These are phyloP conservation scores for Halcyon leucocephala DNA, from an alignment of 2,797 vertebrate species.

Conservation along the genomic window DNA sequence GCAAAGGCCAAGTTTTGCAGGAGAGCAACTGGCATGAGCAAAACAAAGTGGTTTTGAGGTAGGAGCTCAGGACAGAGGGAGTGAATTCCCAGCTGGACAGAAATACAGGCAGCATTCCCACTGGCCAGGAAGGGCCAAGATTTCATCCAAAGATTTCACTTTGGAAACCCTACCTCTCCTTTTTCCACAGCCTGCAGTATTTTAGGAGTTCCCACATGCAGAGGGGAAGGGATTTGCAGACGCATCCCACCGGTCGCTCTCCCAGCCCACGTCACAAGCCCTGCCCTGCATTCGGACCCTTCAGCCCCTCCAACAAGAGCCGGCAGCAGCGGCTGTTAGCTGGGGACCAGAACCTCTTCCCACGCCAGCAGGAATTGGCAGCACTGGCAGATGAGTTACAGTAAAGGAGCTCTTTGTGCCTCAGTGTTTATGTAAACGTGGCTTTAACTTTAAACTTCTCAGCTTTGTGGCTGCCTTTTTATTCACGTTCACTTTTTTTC, in stretches of 20 bases:
- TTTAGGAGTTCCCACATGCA: not conserved
- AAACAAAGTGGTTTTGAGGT: not conserved
- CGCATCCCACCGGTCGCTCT: not conserved
- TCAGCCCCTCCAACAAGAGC: not conserved
- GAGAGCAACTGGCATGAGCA: not conserved
- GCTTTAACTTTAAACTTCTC: conserved; percentile 2
- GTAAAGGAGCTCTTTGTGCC: not conserved
- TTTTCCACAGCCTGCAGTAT: not conserved
- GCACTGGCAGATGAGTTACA: fast-evolving
- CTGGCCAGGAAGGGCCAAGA: not conserved
- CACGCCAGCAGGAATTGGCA: fast-evolving
- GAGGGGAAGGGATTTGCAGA: not conserved
- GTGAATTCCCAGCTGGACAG: not conserved
- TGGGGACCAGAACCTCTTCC: not conserved
- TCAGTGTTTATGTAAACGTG: not conserved
- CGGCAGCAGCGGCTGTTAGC: fast-evolving
- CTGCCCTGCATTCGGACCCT: not conserved
- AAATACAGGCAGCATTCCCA: conserved; percentile 5
- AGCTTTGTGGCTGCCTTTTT: not conserved
- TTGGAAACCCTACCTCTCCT: not conserved
- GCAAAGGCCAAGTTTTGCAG: not conserved
- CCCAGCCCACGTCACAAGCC: not conserved
- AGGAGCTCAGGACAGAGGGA: not conserved
- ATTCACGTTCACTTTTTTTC: not conserved
- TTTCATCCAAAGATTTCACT: not conserved